Percentiles rank a stretch among this genome's conserved stretches.
These are phyloP conservation scores for Hypomesus transpacificus DNA, from an alignment of 2,113 vertebrate species.

Conservation along the genomic window DNA sequence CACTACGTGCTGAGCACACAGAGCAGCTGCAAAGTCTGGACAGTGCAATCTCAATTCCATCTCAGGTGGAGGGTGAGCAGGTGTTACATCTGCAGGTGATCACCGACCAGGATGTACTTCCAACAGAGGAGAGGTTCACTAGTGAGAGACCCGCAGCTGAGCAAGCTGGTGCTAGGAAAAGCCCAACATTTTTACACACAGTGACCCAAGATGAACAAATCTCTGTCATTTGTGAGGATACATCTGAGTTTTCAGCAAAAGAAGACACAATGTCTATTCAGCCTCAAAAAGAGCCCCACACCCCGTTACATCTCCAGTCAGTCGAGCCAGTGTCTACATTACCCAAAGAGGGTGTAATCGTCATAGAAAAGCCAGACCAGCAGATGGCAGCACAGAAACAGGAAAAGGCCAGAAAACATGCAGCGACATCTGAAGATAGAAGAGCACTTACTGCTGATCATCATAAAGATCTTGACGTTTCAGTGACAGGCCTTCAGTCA, in stretches of 20 bases:
- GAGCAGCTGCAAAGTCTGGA: conserved; percentile 62
- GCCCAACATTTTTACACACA: conserved; percentile 64
- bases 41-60: conserved; percentile 46
- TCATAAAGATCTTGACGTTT: conserved; percentile 61
- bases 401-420: conserved; percentile 69
- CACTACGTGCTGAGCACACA: conserved; percentile 62
- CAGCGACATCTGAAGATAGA: conserved; percentile 69
- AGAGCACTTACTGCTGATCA: conserved; percentile 64
- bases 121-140: conserved; percentile 65
- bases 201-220: conserved; percentile 67
- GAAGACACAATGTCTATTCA: conserved; percentile 45
- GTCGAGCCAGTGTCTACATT: conserved; percentile 60
- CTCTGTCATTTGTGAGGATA: conserved; percentile 60
- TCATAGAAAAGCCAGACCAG: conserved; percentile 60
- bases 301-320: conserved; percentile 69
- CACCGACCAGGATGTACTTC: conserved; percentile 67
- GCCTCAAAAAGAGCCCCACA: conserved; percentile 60
- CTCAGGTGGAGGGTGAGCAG: conserved; percentile 64
- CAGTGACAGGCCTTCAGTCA: conserved; percentile 57
- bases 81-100: conserved; percentile 72
- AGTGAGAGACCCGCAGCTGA: conserved; percentile 66
- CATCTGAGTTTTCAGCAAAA: conserved; percentile 57
- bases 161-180: conserved; percentile 60
- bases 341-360: conserved; percentile 73
- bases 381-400: conserved; percentile 66